These are phyloP conservation scores for Phalangium opilio DNA, from an alignment of 2,888 invertebrate genomes.

Conservation along the genomic window DNA sequence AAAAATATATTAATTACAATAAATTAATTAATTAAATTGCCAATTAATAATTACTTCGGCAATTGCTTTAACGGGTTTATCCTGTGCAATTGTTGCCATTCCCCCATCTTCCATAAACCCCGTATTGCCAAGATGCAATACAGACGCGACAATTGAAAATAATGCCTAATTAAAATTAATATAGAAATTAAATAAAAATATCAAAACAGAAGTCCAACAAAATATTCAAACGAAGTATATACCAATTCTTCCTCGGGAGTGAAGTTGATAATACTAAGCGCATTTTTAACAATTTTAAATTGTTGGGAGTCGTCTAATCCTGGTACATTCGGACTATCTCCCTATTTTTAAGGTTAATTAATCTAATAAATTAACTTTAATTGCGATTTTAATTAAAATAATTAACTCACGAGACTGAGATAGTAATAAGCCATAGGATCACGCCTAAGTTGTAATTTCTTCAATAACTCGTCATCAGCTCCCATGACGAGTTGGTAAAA, in stretches of 20 bases:
- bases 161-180: slow-evolving; percentile 33
- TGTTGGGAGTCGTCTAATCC: slow-evolving; percentile 44
- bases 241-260: slow-evolving; percentile 51
- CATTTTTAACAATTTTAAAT: slow-evolving; percentile 51
- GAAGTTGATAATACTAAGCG: slow-evolving; percentile 64
- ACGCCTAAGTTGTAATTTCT: slow-evolving; percentile 48
- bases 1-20: no score
- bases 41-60: neutral
- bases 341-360: slow-evolving; percentile 21
- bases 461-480: slow-evolving; percentile 47
- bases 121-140: slow-evolving; percentile 74
- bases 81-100: slow-evolving; percentile 48
- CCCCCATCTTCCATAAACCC: slow-evolving; percentile 54
- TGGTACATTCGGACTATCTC: slow-evolving; percentile 24
- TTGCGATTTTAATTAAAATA: neutral
- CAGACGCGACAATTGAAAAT: slow-evolving; percentile 63
- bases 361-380: neutral
- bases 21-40: neutral
- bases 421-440: slow-evolving; percentile 58
- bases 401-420: slow-evolving; percentile 55
- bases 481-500: slow-evolving; percentile 71
- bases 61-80: slow-evolving; percentile 38
- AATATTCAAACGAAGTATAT: neutral
- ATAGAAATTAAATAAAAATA: no score
- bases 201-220: no score